Percentiles rank a stretch among this genome's conserved stretches.
These are phyloP conservation scores for Cylindroiulus punctatus DNA, from an alignment of 2,888 invertebrate genomes.

Conservation along the genomic window DNA sequence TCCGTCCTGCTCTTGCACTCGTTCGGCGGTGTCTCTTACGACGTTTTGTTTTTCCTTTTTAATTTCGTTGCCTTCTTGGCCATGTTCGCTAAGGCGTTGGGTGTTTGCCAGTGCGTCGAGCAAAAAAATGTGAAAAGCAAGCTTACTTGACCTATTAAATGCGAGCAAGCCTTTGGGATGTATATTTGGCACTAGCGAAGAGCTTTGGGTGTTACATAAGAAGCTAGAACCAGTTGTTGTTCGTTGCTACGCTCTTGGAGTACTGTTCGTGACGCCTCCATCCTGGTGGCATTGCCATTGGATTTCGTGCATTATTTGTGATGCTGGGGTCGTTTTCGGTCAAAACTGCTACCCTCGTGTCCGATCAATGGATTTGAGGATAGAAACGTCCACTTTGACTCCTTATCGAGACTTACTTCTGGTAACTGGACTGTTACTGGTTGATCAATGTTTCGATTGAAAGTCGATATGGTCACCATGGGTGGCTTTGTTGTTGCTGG, in stretches of 20 bases:
- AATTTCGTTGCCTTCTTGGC: constrained; percentile 8
- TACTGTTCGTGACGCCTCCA: neutral
- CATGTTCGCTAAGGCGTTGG: constrained; percentile 40
- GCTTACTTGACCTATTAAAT: constrained; percentile 55
- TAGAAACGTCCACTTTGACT: neutral
- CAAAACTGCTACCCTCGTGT: neutral
- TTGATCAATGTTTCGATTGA: neutral
- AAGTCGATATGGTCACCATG: neutral
- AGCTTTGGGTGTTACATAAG: constrained; percentile 49
- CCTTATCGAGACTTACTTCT: neutral
- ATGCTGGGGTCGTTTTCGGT: neutral
- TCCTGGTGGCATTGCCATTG: neutral
- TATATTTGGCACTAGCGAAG: constrained; percentile 36
- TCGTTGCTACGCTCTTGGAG: neutral
- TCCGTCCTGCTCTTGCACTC: neutral
- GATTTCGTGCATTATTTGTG: neutral
- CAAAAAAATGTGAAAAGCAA: constrained; percentile 48
- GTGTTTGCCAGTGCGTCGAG: constrained; percentile 33
- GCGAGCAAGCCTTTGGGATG: constrained; percentile 47
- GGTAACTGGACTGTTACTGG: neutral
- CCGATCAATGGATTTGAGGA: neutral
- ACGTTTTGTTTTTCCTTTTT: neutral
- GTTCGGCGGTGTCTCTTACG: constrained; percentile 37
- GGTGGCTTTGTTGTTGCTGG: neutral
- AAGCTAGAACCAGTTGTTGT: constrained; percentile 48